These are phyloP conservation scores for Gasteruption jaculator DNA, from an alignment of 2,888 invertebrate genomes.

Conservation along the genomic window DNA sequence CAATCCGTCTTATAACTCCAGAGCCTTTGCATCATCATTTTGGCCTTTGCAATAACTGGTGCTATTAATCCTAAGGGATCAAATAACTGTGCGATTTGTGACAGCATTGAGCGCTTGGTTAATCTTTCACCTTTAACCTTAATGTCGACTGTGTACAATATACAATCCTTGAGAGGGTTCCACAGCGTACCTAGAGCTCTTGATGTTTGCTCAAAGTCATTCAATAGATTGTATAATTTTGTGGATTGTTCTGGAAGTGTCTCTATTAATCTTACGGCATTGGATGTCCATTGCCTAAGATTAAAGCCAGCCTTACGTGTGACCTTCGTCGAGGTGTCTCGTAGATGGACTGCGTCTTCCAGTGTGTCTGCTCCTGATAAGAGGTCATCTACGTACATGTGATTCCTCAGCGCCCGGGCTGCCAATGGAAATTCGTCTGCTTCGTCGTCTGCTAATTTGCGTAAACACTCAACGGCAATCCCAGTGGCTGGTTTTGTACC, in stretches of 20 bases:
- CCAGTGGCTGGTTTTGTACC: too few relatives aligned
- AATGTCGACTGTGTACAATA: too few relatives aligned
- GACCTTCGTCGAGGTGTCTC: too few relatives aligned
- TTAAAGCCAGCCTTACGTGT: conserved; percentile 7
- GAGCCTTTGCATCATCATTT: conserved; percentile 14
- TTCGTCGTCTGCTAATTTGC: conserved; percentile 21
- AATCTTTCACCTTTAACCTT: too few relatives aligned
- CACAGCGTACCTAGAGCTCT: conserved; percentile 19
- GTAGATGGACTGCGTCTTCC: too few relatives aligned
- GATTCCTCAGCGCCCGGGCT: conserved; percentile 11
- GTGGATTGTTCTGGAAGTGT: too few relatives aligned
- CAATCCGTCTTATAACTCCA: conserved; percentile 7
- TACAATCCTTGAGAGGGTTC: too few relatives aligned
- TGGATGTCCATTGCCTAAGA: too few relatives aligned
- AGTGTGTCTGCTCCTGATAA: too few relatives aligned
- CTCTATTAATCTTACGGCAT: too few relatives aligned
- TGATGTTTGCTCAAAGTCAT: too few relatives aligned
- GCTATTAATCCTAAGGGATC: conserved; percentile 17
- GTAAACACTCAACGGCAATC: conserved; percentile 24
- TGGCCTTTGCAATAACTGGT: conserved; percentile 16
- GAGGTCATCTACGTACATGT: conserved; percentile 29
- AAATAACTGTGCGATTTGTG: conserved; percentile 18
- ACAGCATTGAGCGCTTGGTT: conserved; percentile 14
- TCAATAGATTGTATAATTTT: too few relatives aligned
- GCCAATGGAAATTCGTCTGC: conserved; percentile 15